Evolutionary conservation across 2,888 invertebrate species (phyloP), one percentile per base, ranked within the genome.

Genomic region (Plusia festucae): DNA sequence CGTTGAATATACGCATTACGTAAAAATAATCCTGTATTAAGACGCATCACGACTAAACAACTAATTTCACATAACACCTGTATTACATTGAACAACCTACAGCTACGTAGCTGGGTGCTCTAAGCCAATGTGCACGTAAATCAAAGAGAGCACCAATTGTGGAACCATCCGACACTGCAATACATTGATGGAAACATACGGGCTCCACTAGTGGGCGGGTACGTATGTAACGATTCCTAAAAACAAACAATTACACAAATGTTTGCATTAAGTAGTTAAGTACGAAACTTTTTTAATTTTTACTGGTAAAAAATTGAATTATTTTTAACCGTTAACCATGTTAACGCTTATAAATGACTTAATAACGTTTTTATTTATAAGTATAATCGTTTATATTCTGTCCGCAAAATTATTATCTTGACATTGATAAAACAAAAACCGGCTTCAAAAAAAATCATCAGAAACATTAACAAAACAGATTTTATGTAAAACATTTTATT

Each of bases 101-200:
- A n/a, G n/a, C 27, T 16, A 18, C 11, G 18, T 13, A 27, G 56
- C 22, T 34, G 22, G 53, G 34, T 32, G 27, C 11, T 13, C 32
- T 32, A 13, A 18, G 30, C 6, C 32, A 34, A 32, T 16, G n/a
- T 9, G 16, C 30, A n/a, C 53, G 53, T 53, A 32, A 32, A 53
- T 32, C 53, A 53, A 16, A 53, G 32, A 18, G 32, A 40, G 15
- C 20, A 20, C 54, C 54, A 22, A 20, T 55, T 22, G 8, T 20
- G 13, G 34, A 40, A 15, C 15, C 34, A 0, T 3, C 63, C 6
- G 24, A 20, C 34, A 32, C 16, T 8, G 30, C 9, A 27, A 16
- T 13, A 40, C 8, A 16, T 57, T 5, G n/a, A 15, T 32, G 34
- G 5, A 49, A 40, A 57, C 66, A 65, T 16, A 32, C 27, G 56